A percentile compares a stretch with the other conserved stretches of the same genome.
Evolutionary conservation across 2,888 invertebrate species (phyloP).

Genomic region (Minunthozetes semirufus): DNA sequence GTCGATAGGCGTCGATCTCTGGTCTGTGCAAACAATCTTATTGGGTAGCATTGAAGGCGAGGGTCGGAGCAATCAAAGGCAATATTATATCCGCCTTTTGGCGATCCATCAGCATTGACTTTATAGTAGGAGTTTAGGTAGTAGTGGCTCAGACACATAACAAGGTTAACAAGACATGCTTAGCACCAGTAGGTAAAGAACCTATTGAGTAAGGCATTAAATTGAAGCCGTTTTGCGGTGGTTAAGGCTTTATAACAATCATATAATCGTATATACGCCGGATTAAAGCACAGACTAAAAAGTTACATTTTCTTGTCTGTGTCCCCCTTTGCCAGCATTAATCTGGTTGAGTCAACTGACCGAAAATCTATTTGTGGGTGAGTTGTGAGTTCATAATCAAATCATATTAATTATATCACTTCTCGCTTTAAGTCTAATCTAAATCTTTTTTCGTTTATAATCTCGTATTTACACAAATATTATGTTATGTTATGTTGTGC

Average conservation of each 20-base stretch:
- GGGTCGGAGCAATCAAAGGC: constrained; percentile 4
- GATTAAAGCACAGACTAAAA: constrained; percentile 29
- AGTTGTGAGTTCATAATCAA: constrained; percentile 6
- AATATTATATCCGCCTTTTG: constrained; percentile 9
- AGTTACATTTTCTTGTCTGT: background rate
- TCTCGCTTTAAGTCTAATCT: background rate
- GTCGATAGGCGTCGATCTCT: background rate
- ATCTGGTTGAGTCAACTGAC: constrained; percentile 30
- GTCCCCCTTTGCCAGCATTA: constrained; percentile 8
- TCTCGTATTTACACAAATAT: background rate
- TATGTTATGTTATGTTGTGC: background rate
- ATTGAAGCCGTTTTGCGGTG: constrained; percentile 35
- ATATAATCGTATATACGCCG: constrained; percentile 29
- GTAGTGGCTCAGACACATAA: constrained; percentile 12
- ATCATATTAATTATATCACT: constrained; percentile 17
- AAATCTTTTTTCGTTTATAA: background rate
- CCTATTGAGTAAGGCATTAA: constrained; percentile 34
- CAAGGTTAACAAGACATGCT: constrained; percentile 34
- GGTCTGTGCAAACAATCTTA: background rate
- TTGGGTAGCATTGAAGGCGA: background rate
- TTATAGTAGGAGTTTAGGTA: constrained; percentile 29
- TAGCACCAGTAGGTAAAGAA: constrained; percentile 29
- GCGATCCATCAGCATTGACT: constrained; percentile 23
- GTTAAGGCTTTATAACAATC: constrained; percentile 36
- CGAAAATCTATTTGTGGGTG: constrained; percentile 24